Base-by-base conservation (phyloP, 2,888 invertebrate genomes). In the Litoditis marina region DNA sequence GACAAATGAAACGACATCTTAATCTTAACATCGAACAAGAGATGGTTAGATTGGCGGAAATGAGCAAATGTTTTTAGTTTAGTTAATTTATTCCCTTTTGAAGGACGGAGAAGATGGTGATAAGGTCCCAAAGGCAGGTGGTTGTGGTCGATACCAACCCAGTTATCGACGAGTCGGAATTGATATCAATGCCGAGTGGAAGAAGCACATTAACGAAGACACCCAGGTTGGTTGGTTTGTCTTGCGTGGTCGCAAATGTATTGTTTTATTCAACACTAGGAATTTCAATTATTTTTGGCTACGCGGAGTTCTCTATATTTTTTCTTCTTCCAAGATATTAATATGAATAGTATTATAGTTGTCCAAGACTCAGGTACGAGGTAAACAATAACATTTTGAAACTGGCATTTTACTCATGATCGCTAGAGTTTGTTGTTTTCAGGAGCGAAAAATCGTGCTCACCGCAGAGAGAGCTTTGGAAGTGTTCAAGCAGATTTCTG, bases 131-230 rank as follows among this genome's bases (percentile, higher is more conserved):
- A 88, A 88, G 76, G 94, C 95, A 83, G 94, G 95, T 57, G 98
- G 98, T 80, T 99, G 98, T 85, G 98, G 98, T 77, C 89, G 96
- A 75, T 95, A 93, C 83, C 98, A 98, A 83, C 98, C 98, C 0
- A 91, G 90, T 59, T 91, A 96, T 56, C 87, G 92, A 65, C 87
- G 94, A 63, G 88, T 89, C 39, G 96, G 95, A 0, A 86, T 99
- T 49, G 96, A 99, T 79, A 87, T 99, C 46, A 89, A 90, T 0
- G 96, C 95, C 0, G 96, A 98, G 85, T 99, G 98, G 98, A 98
- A 94, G 85, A 83, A 83, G 61, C 91, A 95, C 84, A 89, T 92
- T 0, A 98, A 98, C 85, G 98, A 98, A 86, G 96, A 98, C 82
- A 91, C 93, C 6, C 95, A 96, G 85, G 71, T 69, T 11, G 8